Evolutionary conservation across 2,797 vertebrate genomes (phyloP), one percentile per base, ranked within the genome.

Genomic region (Poecilia wingei): DNA sequence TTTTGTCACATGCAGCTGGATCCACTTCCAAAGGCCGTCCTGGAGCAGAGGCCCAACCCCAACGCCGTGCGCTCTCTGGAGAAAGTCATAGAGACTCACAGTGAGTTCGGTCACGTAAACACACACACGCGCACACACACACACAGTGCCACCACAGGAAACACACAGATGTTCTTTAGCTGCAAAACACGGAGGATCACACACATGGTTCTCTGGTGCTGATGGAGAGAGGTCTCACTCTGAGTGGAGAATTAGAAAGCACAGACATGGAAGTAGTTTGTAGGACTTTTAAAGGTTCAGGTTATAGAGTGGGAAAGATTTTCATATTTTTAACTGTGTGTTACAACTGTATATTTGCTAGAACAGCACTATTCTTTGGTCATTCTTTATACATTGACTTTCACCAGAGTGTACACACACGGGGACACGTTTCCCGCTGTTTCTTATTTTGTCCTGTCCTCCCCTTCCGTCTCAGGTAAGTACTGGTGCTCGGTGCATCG

Each of bases 31-130:
- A 97, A 97, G 85, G 96, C 97, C 45, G 91, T 97, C 45, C 91
- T 98, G 1, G 97, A 98, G 91, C 96, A 98, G 90, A 96, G 97
- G 84, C 96, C 97, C 78, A 98, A 98, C 7, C 88, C 92, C 68
- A 98, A 98, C 0, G 97, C 97, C 0, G 95, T 98, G 6, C 96
- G 92, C 77, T 98, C 98, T 61, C 96, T 99, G 95, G 97, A 98
- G 93, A 98, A 97, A 74, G 97, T 99, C 33, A 90, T 98, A 12
- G 96, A 97, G 81, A 97, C 96, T 81, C 98, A 99, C 88, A 97
- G 98, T 99, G 93, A 97, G 98, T 98, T 36, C 0, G 59, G 33
- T 28, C 22, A 71, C 31, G n/a, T 10, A 22, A 45, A 43, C 8
- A 46, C 18, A 6, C 39, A 59, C 9, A 13, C 10, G 2, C 46